Conservation (phyloP, 2,113 vertebrate species). For the Thalassarche chlororhynchos region DNA sequence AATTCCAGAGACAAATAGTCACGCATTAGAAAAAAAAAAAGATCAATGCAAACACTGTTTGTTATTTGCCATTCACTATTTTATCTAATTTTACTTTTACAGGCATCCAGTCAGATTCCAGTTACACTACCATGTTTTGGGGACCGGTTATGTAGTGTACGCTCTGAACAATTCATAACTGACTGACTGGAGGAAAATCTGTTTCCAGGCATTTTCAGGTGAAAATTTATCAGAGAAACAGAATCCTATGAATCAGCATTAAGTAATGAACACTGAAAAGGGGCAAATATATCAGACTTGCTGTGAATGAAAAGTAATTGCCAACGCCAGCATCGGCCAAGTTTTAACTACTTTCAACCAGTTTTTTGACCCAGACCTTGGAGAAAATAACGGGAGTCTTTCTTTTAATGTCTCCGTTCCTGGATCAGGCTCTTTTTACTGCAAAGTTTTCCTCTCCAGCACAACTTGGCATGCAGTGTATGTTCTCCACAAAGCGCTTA, state of each 20-base stretch:
- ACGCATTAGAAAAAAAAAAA: background rate
- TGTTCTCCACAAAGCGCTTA: constrained; percentile 19
- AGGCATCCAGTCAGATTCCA: background rate
- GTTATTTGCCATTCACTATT: background rate
- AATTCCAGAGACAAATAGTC: constrained; percentile 33
- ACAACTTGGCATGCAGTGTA: constrained; percentile 31
- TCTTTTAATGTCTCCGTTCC: background rate
- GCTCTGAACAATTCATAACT: background rate
- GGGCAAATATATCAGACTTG: background rate
- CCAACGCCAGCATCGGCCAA: background rate
- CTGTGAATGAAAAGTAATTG: background rate
- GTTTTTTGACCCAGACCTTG: background rate
- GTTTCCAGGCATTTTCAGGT: background rate
- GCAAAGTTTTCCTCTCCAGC: constrained; percentile 10
- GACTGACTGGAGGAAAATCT: background rate
- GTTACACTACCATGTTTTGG: background rate
- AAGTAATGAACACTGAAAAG: background rate
- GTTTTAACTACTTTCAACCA: background rate
- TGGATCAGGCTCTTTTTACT: background rate
- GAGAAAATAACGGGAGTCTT: background rate
- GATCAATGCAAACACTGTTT: background rate
- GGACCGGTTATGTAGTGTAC: background rate
- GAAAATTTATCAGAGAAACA: background rate
- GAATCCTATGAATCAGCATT: background rate
- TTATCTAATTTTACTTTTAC: background rate